Evolutionary conservation across 2,888 invertebrate species (phyloP), one percentile per base, ranked within the genome.

Genomic region (Parapristionchus giblindavisi): DNA sequence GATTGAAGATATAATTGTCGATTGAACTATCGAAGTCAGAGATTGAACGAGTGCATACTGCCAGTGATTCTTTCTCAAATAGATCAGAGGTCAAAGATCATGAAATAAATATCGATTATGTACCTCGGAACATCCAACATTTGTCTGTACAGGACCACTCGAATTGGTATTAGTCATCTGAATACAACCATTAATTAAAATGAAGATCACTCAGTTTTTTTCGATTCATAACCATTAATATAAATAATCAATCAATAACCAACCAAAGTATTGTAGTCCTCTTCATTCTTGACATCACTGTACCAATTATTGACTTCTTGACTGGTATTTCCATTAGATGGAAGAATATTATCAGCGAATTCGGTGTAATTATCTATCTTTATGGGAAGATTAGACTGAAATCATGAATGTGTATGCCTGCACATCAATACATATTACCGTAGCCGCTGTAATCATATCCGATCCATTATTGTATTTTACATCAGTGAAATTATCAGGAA

Each of bases 361-460:
- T 65, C 29, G 36, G 63, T 43, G 1, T 32, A 32, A 27, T 36
- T 40, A 65, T 40, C 40, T 27, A 43, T 36, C 29, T 65, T 65
- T 14, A 43, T 29, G 29, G 63, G 63, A 27, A 65, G 63, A 65
- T 65, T 65, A n/a, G 63, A 65, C 63, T 65, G 63, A 36, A 65
- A 24, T 11, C 27, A 2, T 8, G 63, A 17, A 14, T 43, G 43
- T 14, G 8, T n/a, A n/a, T n/a, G n/a, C n/a, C n/a, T n/a, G n/a
- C n/a, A n/a, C n/a, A n/a, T n/a, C n/a, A n/a, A n/a, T n/a, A n/a
- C n/a, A n/a, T n/a, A 21, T 27, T 43, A 68, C 68, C 68, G 52
- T 32, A 1, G 68, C 68, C 34, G 32, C 51, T 11, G 17, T 52
- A 32, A 68, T 52, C 68, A 68, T 68, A 1, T n/a, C 11, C 24